phyloP scores from a whole-genome alignment of 2,113 vertebrate species.

The Ancistrus triradiatus region DNA sequence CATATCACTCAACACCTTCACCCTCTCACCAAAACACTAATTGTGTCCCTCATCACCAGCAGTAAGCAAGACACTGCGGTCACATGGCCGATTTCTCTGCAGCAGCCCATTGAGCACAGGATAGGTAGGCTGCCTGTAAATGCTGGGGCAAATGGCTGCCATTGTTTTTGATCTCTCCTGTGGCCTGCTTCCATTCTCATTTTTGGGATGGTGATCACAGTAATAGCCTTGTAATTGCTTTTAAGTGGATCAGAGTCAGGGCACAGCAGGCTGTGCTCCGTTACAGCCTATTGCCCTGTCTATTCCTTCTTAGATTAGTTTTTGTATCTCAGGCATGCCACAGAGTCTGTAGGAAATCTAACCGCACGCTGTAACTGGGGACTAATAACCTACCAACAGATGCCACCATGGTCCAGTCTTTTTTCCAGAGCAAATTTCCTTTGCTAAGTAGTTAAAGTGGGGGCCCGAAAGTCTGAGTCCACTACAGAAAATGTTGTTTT shows the following conservation, averaged over 20 bases:
- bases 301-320: not conserved
- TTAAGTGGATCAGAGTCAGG: conserved; percentile 62
- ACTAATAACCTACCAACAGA: too few relatives aligned
- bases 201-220: conserved; percentile 58
- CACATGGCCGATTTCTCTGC: conserved; percentile 19
- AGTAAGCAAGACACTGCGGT: conserved; percentile 45
- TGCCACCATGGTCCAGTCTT: too few relatives aligned
- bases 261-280: conserved; percentile 38
- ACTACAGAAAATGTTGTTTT: too few relatives aligned
- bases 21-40: conserved; percentile 51
- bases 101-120: conserved; percentile 10
- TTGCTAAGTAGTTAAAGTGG: too few relatives aligned
- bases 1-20: conserved; percentile 51
- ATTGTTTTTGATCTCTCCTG: conserved; percentile 42
- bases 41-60: conserved; percentile 45
- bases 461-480: too few relatives aligned
- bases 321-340: too few relatives aligned
- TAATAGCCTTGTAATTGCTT: conserved; percentile 70
- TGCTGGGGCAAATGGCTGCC: conserved; percentile 17
- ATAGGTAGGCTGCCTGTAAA: not conserved
- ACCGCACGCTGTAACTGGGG: too few relatives aligned
- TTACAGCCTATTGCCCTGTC: conserved; percentile 27
- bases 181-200: conserved; percentile 55
- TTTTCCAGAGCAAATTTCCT: too few relatives aligned
- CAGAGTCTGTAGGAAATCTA: too few relatives aligned